phyloP scores from a whole-genome alignment of 2,888 invertebrate species.

The Pachymerium ferrugineum region DNA sequence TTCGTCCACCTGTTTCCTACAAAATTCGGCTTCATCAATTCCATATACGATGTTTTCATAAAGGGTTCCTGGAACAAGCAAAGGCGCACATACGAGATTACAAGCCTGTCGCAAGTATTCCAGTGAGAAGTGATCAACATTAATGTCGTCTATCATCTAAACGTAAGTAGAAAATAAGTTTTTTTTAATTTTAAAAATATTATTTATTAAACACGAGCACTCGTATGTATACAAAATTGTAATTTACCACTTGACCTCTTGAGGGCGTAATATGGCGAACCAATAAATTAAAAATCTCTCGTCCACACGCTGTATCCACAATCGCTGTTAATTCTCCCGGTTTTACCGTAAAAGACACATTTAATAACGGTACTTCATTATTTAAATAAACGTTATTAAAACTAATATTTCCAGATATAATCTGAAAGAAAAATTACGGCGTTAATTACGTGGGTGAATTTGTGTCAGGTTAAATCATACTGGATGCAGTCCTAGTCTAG shows the following conservation, averaged over 20 bases:
- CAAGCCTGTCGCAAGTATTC: not conserved
- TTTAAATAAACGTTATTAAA: not conserved
- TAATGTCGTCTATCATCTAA: not conserved
- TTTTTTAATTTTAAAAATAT: not conserved
- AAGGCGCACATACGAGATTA: not conserved
- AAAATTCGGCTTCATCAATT: not conserved
- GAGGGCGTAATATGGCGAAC: not conserved
- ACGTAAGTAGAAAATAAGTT: not conserved
- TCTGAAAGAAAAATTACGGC: not conserved
- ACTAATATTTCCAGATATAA: not conserved
- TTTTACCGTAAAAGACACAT: not conserved
- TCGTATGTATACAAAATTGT: too few species aligned
- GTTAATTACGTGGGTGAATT: not conserved
- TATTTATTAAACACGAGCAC: too few species aligned
- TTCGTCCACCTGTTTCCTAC: not conserved
- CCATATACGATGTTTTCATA: not conserved
- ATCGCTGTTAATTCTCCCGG: not conserved
- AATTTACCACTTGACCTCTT: not conserved
- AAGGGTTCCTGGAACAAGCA: not conserved
- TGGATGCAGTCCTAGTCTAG: not conserved
- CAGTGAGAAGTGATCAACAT: not conserved
- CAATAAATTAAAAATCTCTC: not conserved
- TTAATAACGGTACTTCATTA: not conserved
- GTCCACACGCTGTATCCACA: not conserved
- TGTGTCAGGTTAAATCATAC: not conserved